Evolutionary conservation across 2,888 invertebrate species (phyloP), one percentile per base, ranked within the genome.

Genomic region (Pilophorus perplexus): DNA sequence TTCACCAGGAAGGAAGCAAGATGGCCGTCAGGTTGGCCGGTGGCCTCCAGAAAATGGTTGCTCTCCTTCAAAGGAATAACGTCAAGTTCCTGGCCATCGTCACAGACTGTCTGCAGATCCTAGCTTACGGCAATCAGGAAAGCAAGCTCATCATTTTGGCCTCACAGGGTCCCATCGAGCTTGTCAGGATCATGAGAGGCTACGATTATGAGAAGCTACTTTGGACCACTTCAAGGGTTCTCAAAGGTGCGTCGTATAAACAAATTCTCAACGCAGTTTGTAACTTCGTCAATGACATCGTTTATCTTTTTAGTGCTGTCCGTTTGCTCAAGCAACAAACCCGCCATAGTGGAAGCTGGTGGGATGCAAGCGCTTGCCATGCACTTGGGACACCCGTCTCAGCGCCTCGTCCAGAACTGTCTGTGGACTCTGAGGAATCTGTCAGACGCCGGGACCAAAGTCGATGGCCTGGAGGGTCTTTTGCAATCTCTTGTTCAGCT

Each of bases 81-180:
- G 95, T 95, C 44, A 98, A 98, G 80, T 97, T 99, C 78, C 81
- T 99, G 74, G 97, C 98, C 42, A 96, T 98, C 76, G 96, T 98
- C 12, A 97, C 98, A 0, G 99, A 99, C 79, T 99, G 98, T 76
- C 85, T 99, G 68, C 97, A 98, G 80, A 96, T 98, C 76, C 81
- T 99, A 77, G 96, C 98, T 1, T 97, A 94, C 75, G 97, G 96
- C 23, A 96, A 97, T 78, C 96, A 96, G 77, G 97, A 99, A 78
- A 95, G 94, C 78, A 98, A 99, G 79, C 79, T 97, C 67, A 96
- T 97, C 73, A 97, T 98, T 74, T 82, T 97, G 57, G 95, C 96
- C 1, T 92, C 94, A 67, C 96, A 96, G 76, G 97, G 97, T 16
- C 96, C 97, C 1, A 90, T 90, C 72, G 96, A 97, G 77, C 82